phyloP scores from a whole-genome alignment of 2,113 vertebrate species.

The Agelaius tricolor region DNA sequence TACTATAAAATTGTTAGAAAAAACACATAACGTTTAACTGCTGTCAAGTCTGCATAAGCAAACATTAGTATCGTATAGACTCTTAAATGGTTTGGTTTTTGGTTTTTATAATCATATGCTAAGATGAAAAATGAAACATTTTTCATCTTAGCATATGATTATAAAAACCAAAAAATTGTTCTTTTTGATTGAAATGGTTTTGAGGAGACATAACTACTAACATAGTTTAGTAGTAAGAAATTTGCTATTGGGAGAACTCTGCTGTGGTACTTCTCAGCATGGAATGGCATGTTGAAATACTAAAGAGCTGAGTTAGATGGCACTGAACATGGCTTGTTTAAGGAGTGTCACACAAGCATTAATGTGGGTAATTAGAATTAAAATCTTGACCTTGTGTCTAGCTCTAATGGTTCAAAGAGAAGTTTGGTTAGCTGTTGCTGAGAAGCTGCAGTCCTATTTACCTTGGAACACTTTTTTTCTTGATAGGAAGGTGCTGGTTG shows the following conservation, averaged over 20 bases:
- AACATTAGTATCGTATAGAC: neutral
- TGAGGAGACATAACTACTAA: neutral
- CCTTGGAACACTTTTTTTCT: neutral
- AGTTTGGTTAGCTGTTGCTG: neutral
- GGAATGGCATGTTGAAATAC: neutral
- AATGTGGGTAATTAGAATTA: neutral
- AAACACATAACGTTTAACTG: neutral
- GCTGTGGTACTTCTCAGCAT: neutral
- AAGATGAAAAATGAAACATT: neutral
- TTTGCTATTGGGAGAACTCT: neutral
- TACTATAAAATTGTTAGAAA: neutral
- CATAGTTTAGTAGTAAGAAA: neutral
- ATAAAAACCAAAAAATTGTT: neutral
- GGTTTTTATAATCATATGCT: neutral
- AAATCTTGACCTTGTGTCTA: neutral
- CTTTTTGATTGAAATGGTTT: neutral
- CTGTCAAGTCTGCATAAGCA: neutral
- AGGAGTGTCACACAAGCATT: neutral
- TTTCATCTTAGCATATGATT: too few species aligned
- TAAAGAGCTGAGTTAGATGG: neutral
- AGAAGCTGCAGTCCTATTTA: neutral
- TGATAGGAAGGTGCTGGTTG: neutral
- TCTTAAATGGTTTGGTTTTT: neutral
- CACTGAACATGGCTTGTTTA: neutral
- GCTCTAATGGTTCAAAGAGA: neutral